Conservation (phyloP, 2,888 invertebrate genomes). For the Rambutsinella grinnellia region DNA sequence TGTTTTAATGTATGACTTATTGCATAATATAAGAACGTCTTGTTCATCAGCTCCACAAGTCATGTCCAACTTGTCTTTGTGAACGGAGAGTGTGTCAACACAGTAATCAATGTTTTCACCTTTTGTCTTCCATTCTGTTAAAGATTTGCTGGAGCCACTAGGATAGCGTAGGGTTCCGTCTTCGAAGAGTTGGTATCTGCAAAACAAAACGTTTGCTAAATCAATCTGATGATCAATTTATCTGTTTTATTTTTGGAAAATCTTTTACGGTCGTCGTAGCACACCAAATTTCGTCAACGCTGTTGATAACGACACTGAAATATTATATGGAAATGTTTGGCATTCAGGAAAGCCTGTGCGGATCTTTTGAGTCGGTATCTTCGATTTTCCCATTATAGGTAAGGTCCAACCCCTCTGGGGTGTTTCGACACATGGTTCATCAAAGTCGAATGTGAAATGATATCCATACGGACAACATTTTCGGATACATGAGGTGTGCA, state of each 20-base stretch:
- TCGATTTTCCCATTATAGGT: background rate
- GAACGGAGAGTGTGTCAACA: constrained; percentile 27
- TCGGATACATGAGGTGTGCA: constrained; percentile 34
- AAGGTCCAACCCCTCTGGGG: background rate
- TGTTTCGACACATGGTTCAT: constrained; percentile 11
- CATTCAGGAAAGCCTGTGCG: constrained; percentile 37
- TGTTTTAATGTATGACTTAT: background rate
- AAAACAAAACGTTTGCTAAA: background rate
- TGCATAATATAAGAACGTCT: constrained; percentile 40
- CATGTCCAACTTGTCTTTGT: constrained; percentile 14
- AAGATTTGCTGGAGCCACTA: background rate
- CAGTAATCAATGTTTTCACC: constrained; percentile 35
- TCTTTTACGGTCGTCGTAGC: constrained; percentile 21
- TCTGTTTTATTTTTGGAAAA: background rate
- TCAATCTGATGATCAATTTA: background rate
- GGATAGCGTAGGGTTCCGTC: constrained; percentile 38
- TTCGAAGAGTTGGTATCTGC: constrained; percentile 14
- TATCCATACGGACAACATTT: constrained; percentile 52
- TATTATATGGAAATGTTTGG: background rate
- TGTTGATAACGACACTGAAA: constrained; percentile 16
- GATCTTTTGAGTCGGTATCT: background rate
- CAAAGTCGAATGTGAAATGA: constrained; percentile 20
- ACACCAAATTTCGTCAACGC: constrained; percentile 18
- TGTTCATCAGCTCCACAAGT: constrained; percentile 43
- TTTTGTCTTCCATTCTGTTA: constrained; percentile 24